Percentiles rank a stretch among this genome's conserved stretches.
Conservation (phyloP, 2,888 invertebrate genomes). For the Argyresthia albistria region DNA sequence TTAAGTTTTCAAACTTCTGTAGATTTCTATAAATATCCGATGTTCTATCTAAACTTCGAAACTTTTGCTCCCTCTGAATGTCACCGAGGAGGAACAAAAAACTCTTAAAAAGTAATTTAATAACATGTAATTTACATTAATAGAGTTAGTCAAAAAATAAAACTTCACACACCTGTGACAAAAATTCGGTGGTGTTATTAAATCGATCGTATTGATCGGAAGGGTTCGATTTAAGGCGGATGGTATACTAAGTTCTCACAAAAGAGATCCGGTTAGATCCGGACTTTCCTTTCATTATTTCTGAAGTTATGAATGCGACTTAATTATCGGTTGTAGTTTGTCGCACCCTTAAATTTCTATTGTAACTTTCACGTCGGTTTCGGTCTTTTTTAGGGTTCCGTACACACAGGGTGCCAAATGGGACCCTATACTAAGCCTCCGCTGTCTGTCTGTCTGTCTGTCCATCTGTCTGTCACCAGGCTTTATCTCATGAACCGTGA, state of each 20-base stretch:
- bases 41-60: too few species aligned
- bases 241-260: conserved; percentile 60
- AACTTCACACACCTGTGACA: conserved; percentile 47
- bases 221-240: conserved; percentile 51
- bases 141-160: background rate
- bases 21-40: too few species aligned
- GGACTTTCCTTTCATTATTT: conserved; percentile 67
- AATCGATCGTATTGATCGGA: conserved; percentile 61
- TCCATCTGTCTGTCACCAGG: too few species aligned
- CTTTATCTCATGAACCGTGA: too few species aligned
- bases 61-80: too few species aligned
- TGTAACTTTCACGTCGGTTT: conserved; percentile 37
- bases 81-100: background rate
- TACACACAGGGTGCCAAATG: too few species aligned
- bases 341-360: conserved; percentile 56
- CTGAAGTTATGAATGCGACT: conserved; percentile 68
- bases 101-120: background rate
- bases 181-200: conserved; percentile 40
- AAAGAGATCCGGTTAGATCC: conserved; percentile 67
- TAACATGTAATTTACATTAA: background rate
- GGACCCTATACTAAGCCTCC: too few species aligned
- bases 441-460: too few species aligned
- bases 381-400: too few species aligned
- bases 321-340: conserved; percentile 63
- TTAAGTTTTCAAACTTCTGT: too few species aligned